Evolutionary conservation across 2,888 invertebrate species (phyloP).

Genomic region (Fissipunctia ypsillon): DNA sequence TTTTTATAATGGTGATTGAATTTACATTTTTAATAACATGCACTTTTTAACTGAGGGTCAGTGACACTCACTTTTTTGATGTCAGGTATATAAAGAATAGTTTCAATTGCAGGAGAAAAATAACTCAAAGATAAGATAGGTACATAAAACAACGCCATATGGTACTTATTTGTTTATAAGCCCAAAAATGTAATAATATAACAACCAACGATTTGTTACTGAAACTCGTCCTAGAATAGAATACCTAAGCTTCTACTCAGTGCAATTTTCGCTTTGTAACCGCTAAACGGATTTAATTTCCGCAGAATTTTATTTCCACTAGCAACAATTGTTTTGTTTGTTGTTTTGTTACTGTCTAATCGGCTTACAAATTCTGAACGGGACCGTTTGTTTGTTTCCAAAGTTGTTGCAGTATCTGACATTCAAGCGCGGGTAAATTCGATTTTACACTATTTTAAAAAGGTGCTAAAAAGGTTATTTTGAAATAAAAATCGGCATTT

Average conservation of each 20-base stretch:
- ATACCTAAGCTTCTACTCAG: slow-evolving; percentile 18
- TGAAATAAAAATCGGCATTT: slow-evolving; percentile 18
- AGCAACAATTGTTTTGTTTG: slow-evolving; percentile 47
- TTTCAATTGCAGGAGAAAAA: neutral
- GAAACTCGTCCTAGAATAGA: slow-evolving; percentile 16
- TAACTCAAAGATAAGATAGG: neutral
- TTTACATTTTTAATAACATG: slow-evolving; percentile 48
- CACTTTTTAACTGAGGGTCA: slow-evolving; percentile 32
- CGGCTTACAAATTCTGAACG: slow-evolving; percentile 57
- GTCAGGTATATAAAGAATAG: neutral
- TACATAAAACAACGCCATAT: neutral
- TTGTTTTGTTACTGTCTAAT: slow-evolving; percentile 51
- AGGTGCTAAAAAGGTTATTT: slow-evolving; percentile 2
- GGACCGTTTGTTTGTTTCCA: slow-evolving; percentile 43
- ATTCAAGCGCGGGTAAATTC: slow-evolving; percentile 32
- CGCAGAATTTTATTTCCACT: slow-evolving; percentile 46
- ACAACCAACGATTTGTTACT: slow-evolving; percentile 13
- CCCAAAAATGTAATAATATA: neutral
- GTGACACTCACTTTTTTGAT: slow-evolving; percentile 21
- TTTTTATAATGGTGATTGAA: slow-evolving; percentile 63
- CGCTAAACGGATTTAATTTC: slow-evolving; percentile 38
- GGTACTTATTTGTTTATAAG: neutral
- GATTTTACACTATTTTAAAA: slow-evolving; percentile 39
- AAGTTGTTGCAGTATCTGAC: slow-evolving; percentile 45
- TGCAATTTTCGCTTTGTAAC: slow-evolving; percentile 46